Evolutionary conservation across 2,113 vertebrate genomes (phyloP).

Genomic region (cat (Felis catus)): F.catus_Fca126_mat1.0 CM031419.1:111270501-111271000

Average conservation of each 20-base stretch:
- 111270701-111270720: background rate
- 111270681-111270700: background rate
- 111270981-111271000: background rate
- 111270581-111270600: background rate
- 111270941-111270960: background rate
- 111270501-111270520: background rate
- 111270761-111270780: background rate
- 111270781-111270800: background rate
- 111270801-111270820: background rate
- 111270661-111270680: background rate
- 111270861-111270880: background rate
- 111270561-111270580: background rate
- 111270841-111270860: slow-evolving; percentile 1
- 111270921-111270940: background rate
- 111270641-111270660: background rate
- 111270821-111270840: background rate
- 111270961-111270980: background rate
- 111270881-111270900: background rate
- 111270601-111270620: background rate
- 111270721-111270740: background rate
- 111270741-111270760: background rate
- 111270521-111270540: background rate
- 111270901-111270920: background rate
- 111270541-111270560: background rate
- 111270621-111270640: background rate